Conservation (phyloP, 2,888 invertebrate genomes). For the Trachelus tabidus region DNA sequence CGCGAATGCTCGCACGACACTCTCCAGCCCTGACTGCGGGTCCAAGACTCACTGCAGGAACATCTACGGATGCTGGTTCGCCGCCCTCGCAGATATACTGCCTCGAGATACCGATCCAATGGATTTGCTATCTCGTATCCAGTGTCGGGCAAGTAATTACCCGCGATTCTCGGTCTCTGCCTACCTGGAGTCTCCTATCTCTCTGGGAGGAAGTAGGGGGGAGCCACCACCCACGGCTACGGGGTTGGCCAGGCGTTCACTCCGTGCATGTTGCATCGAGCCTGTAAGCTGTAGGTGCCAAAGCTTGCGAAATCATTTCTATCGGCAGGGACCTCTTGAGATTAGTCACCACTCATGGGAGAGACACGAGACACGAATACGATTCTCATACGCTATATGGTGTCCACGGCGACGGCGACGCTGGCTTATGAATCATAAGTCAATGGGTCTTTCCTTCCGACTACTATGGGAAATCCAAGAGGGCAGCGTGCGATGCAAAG, state of each 20-base stretch:
- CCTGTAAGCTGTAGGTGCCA: background rate
- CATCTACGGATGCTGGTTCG: background rate
- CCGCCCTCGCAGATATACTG: background rate
- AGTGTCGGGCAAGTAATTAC: conserved; percentile 5
- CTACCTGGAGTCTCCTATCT: background rate
- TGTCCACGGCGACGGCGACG: background rate
- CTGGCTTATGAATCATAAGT: background rate
- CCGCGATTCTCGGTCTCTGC: background rate
- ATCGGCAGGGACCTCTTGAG: background rate
- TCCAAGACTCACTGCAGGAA: background rate
- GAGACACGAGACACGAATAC: background rate
- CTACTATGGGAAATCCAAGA: background rate
- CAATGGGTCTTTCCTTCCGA: background rate
- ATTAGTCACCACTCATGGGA: background rate
- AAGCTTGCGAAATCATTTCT: background rate
- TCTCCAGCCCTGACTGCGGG: background rate
- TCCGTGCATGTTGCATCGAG: background rate
- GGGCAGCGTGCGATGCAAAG: background rate
- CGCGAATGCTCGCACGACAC: background rate
- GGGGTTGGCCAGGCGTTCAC: conserved; percentile 2
- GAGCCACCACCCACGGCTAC: background rate
- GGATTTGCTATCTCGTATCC: background rate
- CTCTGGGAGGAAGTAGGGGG: background rate
- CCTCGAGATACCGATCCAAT: background rate
- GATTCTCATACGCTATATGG: background rate